Evolutionary conservation across 2,797 vertebrate genomes (phyloP), one percentile per base, ranked within the genome.

Genomic region (Anniella stebbinsi): DNA sequence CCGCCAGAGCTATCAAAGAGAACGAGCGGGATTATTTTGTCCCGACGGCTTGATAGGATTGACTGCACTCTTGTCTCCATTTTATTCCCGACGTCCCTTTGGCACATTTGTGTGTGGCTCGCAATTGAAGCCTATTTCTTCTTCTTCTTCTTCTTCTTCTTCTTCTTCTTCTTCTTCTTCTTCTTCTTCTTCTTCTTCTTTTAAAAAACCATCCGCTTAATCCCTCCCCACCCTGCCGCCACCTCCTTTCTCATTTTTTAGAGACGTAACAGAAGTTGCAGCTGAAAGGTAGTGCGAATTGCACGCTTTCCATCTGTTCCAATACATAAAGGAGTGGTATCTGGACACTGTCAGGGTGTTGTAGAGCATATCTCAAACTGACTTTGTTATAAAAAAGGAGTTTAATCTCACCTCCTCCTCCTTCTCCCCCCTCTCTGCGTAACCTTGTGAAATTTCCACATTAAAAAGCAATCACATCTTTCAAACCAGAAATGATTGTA

Each of bases 321-420:
- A 94, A 95, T 95, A 92, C 93, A 93, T 77, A 88, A 87, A 93
- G 80, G 85, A 60, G 93, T 8, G 96, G 92, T 92, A 92, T 98
- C 98, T 98, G 98, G 97, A 97, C 97, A 97, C 95, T 97, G 97
- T 98, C 98, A 97, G 95, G 86, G 89, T 91, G 96, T 96, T 96
- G 95, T 96, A 96, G 91, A 84, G 45, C 93, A 89, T 96, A 95
- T 94, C 95, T 94, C 95, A 96, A 96, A 96, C 96, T 95, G 96
- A 97, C 96, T 97, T 96, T 96, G 95, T 97, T 96, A 95, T 96
- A 97, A 95, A 94, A 96, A 97, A 95, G 95, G 90, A 95, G 94
- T 96, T 97, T 95, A 96, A 96, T 96, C 96, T 95, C 96, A 77
- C 86, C 48, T 87, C 78, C 80, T 51, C 57, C 89, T 69, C 72